These are phyloP conservation scores for Eudasyphora cyanicolor DNA, from an alignment of 2,888 invertebrate species.

Conservation along the genomic window DNA sequence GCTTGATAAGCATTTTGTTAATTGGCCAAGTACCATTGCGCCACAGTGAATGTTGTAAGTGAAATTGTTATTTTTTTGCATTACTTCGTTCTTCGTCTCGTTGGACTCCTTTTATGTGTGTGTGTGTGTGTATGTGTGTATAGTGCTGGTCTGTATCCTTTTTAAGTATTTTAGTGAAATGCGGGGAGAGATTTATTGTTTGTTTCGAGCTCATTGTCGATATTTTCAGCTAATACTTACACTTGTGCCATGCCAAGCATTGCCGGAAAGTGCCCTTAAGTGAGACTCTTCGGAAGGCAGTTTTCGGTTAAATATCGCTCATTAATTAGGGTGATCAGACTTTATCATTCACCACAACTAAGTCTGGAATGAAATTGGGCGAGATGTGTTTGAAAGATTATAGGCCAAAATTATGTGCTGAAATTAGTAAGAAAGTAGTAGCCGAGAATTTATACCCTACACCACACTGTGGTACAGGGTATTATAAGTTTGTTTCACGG, in stretches of 20 bases:
- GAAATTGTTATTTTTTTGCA: conserved; percentile 43
- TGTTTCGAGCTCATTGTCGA: conserved; percentile 40
- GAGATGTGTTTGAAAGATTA: too few relatives aligned
- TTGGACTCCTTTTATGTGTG: neutral
- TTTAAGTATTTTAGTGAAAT: conserved; percentile 5
- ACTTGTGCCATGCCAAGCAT: conserved; percentile 8
- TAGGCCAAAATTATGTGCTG: too few relatives aligned
- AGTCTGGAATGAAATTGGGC: neutral
- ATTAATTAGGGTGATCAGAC: conserved; percentile 25
- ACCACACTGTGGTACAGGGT: too few relatives aligned
- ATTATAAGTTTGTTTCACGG: too few relatives aligned
- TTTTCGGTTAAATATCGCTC: conserved; percentile 17
- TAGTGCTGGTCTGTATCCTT: conserved; percentile 19
- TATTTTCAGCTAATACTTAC: conserved; percentile 35
- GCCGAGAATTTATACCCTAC: too few relatives aligned
- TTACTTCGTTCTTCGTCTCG: neutral
- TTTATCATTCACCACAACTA: neutral
- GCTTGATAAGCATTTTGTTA: conserved; percentile 60
- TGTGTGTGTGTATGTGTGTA: too few relatives aligned
- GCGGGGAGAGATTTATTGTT: conserved; percentile 50
- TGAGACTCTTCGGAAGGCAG: neutral
- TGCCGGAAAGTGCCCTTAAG: conserved; percentile 23
- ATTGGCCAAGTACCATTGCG: conserved; percentile 51
- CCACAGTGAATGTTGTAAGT: conserved; percentile 19
- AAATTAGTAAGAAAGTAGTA: too few relatives aligned